Percentiles rank a stretch among this genome's conserved stretches.
phyloP scores from a whole-genome alignment of 2,797 vertebrate species.

The Brachyalestes nurse region DNA sequence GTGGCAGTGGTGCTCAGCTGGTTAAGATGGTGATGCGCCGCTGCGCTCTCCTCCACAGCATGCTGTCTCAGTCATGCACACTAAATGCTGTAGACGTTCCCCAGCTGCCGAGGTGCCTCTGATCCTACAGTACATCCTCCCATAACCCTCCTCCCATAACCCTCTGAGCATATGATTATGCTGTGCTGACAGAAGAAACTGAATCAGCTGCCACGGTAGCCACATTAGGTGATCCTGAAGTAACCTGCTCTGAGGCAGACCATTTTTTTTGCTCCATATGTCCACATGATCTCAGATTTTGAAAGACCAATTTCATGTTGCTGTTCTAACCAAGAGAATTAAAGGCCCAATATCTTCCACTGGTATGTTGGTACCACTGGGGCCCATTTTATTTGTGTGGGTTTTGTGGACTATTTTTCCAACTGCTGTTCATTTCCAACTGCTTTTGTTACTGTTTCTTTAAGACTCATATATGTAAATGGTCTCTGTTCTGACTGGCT shows the following conservation, averaged over 20 bases:
- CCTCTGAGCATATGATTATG: conserved; percentile 19
- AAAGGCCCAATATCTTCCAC: no score
- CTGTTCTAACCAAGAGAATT: no score
- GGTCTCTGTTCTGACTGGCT: not conserved
- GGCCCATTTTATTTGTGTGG: no score
- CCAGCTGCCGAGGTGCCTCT: conserved; percentile 32
- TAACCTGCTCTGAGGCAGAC: not conserved
- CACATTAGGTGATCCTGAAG: not conserved
- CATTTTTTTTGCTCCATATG: not conserved
- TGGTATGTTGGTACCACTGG: no score
- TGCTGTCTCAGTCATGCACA: conserved; percentile 28
- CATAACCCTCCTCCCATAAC: conserved; percentile 28
- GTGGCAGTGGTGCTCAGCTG: conserved; percentile 54
- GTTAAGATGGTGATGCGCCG: conserved; percentile 1
- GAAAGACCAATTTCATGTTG: no score
- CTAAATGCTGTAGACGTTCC: conserved; percentile 30
- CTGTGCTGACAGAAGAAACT: conserved; percentile 13
- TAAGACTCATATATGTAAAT: no score
- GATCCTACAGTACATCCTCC: conserved; percentile 35
- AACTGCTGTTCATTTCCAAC: no score
- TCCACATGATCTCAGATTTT: no score
- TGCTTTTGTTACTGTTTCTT: no score
- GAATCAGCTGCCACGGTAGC: not conserved
- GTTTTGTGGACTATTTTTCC: no score
- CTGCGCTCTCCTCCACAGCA: not conserved